Evolutionary conservation across 2,113 vertebrate species (phyloP).

Genomic region (Tenebrosternarchus preto): DNA sequence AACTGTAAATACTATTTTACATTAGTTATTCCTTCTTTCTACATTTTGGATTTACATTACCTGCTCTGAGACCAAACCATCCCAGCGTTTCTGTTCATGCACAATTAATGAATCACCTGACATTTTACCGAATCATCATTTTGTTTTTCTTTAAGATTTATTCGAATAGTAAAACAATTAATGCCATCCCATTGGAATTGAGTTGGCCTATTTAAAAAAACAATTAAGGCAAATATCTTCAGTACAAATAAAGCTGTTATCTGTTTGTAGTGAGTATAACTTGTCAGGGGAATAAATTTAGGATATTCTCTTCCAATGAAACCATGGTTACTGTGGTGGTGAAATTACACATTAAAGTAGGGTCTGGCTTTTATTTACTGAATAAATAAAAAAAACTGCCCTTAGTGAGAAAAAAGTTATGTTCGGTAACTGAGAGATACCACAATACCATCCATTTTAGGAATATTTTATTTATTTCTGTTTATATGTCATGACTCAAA

Average conservation of each 20-base stretch:
- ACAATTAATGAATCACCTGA: neutral
- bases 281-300: constrained; percentile 22
- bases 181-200: neutral
- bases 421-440: constrained; percentile 10
- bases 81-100: neutral
- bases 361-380: neutral
- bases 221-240: constrained; percentile 1
- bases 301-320: constrained; percentile 15
- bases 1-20: too few relatives aligned
- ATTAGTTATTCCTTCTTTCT: too few relatives aligned
- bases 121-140: neutral
- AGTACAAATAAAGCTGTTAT: constrained; percentile 12
- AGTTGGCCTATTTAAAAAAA: neutral
- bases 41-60: neutral
- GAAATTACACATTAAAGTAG: constrained; percentile 23
- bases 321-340: too few relatives aligned
- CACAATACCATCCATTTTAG: neutral
- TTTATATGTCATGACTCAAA: neutral
- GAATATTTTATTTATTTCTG: neutral
- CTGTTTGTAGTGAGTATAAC: constrained; percentile 16
- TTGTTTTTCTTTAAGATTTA: neutral
- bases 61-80: neutral
- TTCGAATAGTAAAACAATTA: neutral
- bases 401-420: constrained; percentile 24
- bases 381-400: constrained; percentile 26